These are phyloP conservation scores for Zhuqinia jingwanae DNA, from an alignment of 2,888 invertebrate species.

Conservation along the genomic window DNA sequence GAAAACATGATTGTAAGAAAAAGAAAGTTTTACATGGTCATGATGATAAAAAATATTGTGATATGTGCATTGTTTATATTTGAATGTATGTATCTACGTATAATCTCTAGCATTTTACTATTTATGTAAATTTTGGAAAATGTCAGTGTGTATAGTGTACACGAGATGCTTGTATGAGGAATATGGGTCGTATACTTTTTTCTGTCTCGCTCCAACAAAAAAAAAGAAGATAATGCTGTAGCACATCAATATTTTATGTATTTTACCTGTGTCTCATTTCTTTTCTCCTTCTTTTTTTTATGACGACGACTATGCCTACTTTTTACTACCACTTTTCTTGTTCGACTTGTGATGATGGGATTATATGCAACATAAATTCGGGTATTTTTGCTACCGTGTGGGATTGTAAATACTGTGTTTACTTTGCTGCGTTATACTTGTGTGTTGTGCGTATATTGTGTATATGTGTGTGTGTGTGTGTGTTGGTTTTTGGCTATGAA, in stretches of 20 bases:
- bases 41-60: neutral
- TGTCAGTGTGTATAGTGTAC: neutral
- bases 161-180: no score
- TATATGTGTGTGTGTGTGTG: no score
- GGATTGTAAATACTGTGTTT: neutral
- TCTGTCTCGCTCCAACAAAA: neutral
- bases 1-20: no score
- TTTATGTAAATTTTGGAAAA: neutral
- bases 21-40: no score
- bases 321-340: neutral
- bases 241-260: conserved; percentile 62
- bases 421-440: neutral
- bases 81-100: neutral
- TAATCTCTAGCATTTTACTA: neutral
- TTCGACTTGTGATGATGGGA: neutral
- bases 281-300: neutral
- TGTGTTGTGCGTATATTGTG: no score
- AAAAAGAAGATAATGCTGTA: conserved; percentile 41
- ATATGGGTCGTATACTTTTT: neutral
- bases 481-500: neutral
- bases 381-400: neutral
- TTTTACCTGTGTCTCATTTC: conserved; percentile 48
- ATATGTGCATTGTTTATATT: neutral
- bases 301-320: neutral
- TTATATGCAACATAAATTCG: neutral